Base-by-base conservation (phyloP, 2,888 invertebrate genomes). In the Mechanitis mazaeus region DNA sequence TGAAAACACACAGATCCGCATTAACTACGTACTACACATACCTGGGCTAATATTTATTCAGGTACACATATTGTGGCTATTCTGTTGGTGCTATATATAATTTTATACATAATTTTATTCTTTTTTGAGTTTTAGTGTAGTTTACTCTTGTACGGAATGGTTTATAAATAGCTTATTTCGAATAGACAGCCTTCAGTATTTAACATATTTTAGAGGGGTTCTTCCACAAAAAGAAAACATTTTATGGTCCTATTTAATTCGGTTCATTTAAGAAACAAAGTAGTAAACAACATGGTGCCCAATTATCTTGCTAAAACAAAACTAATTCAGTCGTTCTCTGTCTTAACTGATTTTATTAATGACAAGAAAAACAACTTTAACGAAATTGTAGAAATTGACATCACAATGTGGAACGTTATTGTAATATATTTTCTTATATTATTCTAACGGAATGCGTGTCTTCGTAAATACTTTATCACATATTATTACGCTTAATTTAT, bases 1-100 rank as follows among this genome's bases (percentile, higher is more conserved):
- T 80, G 72, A 75, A 80, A 80, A 77, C 76, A 78, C 73, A 73
- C 75, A 77, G 73, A 80, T 77, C 81, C 81, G 82, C 82, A 85
- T 83, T 85, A 69, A 50, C 50, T 50, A 50, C 50, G 6, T 50
- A 50, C 50, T 9, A 50, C 50, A 67, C 64, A 56, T 79, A 76
- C 76, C 75, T 75, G 74, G 74, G 75, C 75, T 76, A 74, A 76
- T 80, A 75, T 83, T 80, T 79, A 67, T 64, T 69, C 68, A 67
- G 68, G 68, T 61, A 63, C 42, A 42, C 68, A 62, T 71, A 68
- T 70, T 65, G 63, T 60, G 62, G 66, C 60, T 64, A 66, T 73
- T 66, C 63, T 63, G 60, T 63, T 42, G 56, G 65, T 60, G 60
- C 56, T 64, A 66, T 67, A 69, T 70, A 63, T 65, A 61, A 61